phyloP scores from a whole-genome alignment of 1,140 invertebrate genomes.

The Doryteuthis pealeii region DNA sequence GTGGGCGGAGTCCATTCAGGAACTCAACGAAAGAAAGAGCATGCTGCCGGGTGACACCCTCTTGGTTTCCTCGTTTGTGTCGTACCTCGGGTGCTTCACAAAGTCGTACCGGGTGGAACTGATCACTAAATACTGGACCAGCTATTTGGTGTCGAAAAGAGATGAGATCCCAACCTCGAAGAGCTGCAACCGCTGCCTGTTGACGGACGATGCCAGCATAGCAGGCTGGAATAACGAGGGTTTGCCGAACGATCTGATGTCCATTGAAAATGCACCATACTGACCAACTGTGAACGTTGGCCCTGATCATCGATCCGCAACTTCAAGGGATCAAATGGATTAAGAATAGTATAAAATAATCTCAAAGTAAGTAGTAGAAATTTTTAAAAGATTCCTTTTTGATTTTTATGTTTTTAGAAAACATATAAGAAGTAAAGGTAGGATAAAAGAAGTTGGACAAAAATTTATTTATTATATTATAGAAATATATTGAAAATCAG shows the following conservation, averaged over 20 bases:
- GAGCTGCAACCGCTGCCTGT: slow-evolving; percentile 79
- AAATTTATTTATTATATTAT: too few species aligned
- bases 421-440: too few species aligned
- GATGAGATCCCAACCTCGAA: slow-evolving; percentile 81
- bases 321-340: slow-evolving; percentile 88
- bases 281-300: slow-evolving; percentile 89
- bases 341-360: slow-evolving; percentile 79
- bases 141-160: slow-evolving; percentile 60
- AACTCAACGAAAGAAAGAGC: slow-evolving; percentile 81
- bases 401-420: too few species aligned
- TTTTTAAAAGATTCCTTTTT: too few species aligned
- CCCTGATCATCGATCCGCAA: slow-evolving; percentile 92
- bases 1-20: slow-evolving; percentile 88
- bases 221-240: slow-evolving; percentile 94
- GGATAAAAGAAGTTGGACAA: too few species aligned
- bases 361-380: too few species aligned
- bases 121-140: slow-evolving; percentile 77
- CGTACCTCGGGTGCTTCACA: slow-evolving; percentile 92
- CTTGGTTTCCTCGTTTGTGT: slow-evolving; percentile 89
- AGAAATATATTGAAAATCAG: too few species aligned
- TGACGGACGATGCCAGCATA: slow-evolving; percentile 85
- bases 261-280: slow-evolving; percentile 93
- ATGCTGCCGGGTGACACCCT: slow-evolving; percentile 89
- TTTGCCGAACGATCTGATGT: slow-evolving; percentile 89
- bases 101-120: slow-evolving; percentile 85